phyloP scores from a whole-genome alignment of 2,888 invertebrate genomes.

The Onchidella celtica region DNA sequence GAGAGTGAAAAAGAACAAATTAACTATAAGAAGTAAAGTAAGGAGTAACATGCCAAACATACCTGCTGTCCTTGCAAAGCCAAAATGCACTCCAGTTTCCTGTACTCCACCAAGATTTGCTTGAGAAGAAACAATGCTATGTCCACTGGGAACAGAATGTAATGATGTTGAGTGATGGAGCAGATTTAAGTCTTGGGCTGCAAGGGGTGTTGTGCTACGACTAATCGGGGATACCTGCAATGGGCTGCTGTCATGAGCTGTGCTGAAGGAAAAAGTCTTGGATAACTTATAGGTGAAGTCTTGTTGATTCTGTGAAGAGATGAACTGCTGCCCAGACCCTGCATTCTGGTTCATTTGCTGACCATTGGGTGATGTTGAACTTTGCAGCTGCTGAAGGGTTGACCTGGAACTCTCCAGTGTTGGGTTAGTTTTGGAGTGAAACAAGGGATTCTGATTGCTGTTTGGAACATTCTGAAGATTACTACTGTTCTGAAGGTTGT shows the following conservation, averaged over 20 bases:
- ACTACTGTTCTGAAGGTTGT: not conserved
- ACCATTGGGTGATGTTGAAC: too few species aligned
- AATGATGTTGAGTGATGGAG: too few species aligned
- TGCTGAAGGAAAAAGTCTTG: not conserved
- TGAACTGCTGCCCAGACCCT: not conserved
- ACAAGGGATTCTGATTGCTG: not conserved
- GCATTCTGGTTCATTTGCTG: too few species aligned
- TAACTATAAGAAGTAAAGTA: too few species aligned
- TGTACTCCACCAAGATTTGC: too few species aligned
- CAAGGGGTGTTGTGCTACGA: not conserved
- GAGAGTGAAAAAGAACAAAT: too few species aligned
- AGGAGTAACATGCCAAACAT: too few species aligned
- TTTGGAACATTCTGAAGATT: not conserved
- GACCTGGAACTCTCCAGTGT: not conserved
- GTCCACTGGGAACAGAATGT: too few species aligned
- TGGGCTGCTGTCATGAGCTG: not conserved
- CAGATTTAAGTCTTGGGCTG: not conserved
- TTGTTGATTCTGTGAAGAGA: not conserved
- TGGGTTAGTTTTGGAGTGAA: not conserved
- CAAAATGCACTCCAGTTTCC: too few species aligned
- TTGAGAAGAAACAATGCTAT: too few species aligned
- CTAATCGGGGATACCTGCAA: not conserved
- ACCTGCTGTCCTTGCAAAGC: too few species aligned
- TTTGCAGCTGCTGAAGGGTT: not conserved
- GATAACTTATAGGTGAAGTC: not conserved